Evolutionary conservation across 2,797 vertebrate species (phyloP), one percentile per base, ranked within the genome.

Genomic region (Spinus olivaceus): DNA sequence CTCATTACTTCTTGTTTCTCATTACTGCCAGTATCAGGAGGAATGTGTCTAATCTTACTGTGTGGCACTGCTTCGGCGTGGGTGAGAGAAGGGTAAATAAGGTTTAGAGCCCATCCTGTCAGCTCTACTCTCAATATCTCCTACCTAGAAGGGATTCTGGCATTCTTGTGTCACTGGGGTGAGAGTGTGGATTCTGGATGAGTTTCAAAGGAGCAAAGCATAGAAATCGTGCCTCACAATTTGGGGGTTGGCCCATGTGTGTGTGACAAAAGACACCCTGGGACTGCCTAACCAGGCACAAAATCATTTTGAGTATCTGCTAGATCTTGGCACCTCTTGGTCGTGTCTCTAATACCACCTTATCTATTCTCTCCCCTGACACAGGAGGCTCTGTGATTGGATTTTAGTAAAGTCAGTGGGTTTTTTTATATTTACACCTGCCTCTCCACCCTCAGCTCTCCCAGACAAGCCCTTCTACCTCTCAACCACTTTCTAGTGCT

Each of bases 1-100:
- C 65, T 93, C 46, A 78, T 82, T 96, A 88, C 57, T 87, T 85
- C 78, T 94, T 54, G 28, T 67, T 92, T 91, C 81, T 94, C 86
- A 59, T 85, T 92, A 82, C 46, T 93, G 60, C 30, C 24, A 30
- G 56, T 51, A 59, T 78, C 65, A 73, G 42, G 42, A 92, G 56
- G 42, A 88, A 86, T 30, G 57, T 33, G 18, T 53, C 84, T 70
- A 63, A 77, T 89, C 67, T 71, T 41, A 67, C 64, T 33, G 5
- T 70, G 66, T 65, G 50, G 60, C 69, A 60, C 33, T 53, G 30
- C 14, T 28, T 60, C 3, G 2, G 33, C 0, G 0, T 47, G 49
- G 56, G 53, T 67, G 49, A 59, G 35, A 51, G 69, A 78, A 87
- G 61, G n/a, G 47, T 67, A 91, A 92, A 74, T 35, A 89, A 80